Evolutionary conservation across 2,797 vertebrate species (phyloP), one percentile per base, ranked within the genome.

Genomic region (Amphiprion clarkii): DNA sequence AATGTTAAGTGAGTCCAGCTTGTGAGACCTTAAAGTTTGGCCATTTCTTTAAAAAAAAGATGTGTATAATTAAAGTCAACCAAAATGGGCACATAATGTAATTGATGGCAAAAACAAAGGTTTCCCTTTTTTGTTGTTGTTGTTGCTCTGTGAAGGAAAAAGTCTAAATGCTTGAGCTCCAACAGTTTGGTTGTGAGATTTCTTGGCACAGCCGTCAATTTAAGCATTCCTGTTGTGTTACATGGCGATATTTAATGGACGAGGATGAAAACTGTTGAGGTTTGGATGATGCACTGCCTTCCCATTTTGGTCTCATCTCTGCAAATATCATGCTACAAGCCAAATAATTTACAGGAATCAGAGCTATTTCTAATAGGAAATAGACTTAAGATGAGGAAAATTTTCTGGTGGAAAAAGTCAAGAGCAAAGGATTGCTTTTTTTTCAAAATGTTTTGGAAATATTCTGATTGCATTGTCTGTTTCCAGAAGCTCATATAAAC

Each of bases 1-100:
- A 79, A 83, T 74, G 76, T 67, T 89, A 90, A 90, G 64, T 72
- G 79, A 86, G 82, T 81, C 89, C 88, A 88, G 87, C 84, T 86
- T 90, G 83, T 84, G 81, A 81, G 81, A 74, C 82, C 82, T 87
- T 87, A 82, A 83, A 67, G 54, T 87, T 76, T 91, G 88, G 83
- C 75, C 66, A 39, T 52, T 49, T 66, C 82, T 87, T 76, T 76
- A 74, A 76, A 85, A 76, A 85, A 39, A 85, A 75, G 67, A 88
- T 82, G 70, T 74, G 80, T 60, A 81, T 87, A 88, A 87, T 88
- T 87, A 86, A 74, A 85, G 71, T 78, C 21, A 74, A 86, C 69
- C 72, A 72, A 81, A 88, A 79, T 59, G 74, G 67, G 65, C 68
- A 42, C 61, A 52, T 63, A 72, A 27, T 83, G 65, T 78, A 81